Conservation (phyloP, 2,113 vertebrate genomes). For the Sciurus niger region DNA sequence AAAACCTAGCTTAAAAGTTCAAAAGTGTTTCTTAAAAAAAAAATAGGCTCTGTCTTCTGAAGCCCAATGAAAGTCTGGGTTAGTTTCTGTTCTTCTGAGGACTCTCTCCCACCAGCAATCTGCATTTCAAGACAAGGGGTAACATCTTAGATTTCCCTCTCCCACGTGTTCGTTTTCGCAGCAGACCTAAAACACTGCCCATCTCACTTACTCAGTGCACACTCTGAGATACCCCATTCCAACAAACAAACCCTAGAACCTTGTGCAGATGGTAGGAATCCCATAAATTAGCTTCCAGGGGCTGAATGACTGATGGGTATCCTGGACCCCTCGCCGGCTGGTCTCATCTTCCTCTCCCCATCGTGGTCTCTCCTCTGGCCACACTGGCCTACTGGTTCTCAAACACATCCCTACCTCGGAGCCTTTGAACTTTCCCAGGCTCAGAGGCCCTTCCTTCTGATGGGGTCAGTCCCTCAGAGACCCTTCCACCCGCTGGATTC, state of each 20-base stretch:
- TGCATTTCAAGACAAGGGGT: background rate
- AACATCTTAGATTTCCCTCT: background rate
- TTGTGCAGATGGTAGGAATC: background rate
- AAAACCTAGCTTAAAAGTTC: background rate
- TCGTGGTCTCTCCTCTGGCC: background rate
- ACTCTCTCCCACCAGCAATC: background rate
- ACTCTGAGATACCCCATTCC: background rate
- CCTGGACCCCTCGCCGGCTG: background rate
- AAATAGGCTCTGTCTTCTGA: background rate
- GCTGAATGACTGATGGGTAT: background rate
- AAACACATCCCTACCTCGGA: background rate
- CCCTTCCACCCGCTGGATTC: background rate
- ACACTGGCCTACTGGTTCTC: background rate
- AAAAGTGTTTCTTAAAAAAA: background rate
- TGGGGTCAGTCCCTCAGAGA: background rate
- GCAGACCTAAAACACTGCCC: background rate
- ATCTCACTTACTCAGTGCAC: background rate
- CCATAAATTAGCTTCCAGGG: background rate
- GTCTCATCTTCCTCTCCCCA: background rate
- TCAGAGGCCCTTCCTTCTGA: background rate
- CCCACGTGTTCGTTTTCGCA: background rate
- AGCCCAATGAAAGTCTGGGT: background rate
- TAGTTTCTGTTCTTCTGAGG: background rate
- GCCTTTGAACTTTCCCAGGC: background rate
- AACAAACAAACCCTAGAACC: background rate